Conservation (phyloP, 1,140 invertebrate genomes). For the Zaprionus ornatus region DNA sequence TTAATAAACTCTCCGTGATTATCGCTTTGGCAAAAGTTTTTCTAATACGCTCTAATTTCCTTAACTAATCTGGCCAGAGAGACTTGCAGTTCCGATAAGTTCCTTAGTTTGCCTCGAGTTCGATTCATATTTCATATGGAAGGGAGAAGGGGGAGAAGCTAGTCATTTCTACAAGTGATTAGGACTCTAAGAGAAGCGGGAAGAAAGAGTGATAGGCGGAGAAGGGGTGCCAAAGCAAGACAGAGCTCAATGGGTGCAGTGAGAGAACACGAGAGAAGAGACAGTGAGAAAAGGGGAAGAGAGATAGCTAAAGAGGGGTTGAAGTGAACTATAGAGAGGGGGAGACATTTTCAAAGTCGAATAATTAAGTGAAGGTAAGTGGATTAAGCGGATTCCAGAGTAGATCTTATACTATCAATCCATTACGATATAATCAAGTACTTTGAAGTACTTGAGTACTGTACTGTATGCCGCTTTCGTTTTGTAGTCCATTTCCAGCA, state of each 20-base stretch:
- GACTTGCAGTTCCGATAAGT: background rate
- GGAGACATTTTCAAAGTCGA: no score
- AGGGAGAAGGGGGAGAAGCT: background rate
- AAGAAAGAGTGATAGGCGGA: background rate
- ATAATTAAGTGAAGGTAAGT: no score
- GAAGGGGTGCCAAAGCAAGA: background rate
- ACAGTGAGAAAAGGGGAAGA: background rate
- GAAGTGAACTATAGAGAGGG: fast-evolving
- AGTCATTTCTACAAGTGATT: background rate
- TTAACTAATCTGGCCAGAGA: slow-evolving; percentile 18
- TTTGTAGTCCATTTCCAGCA: background rate
- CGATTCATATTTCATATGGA: background rate
- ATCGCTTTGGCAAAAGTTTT: slow-evolving; percentile 1
- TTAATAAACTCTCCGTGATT: slow-evolving; percentile 14
- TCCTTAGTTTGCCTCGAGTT: background rate
- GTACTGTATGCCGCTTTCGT: no score
- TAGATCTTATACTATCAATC: no score
- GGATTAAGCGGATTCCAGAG: no score
- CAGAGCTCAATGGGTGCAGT: background rate
- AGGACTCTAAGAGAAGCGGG: background rate
- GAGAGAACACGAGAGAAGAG: background rate
- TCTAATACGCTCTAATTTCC: slow-evolving; percentile 28
- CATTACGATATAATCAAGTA: background rate
- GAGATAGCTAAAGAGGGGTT: background rate
- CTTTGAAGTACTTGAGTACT: no score